A percentile compares a stretch with the other conserved stretches of the same genome.
These are phyloP conservation scores for Conus ventricosus DNA, from an alignment of 1,140 invertebrate genomes.

Conservation along the genomic window DNA sequence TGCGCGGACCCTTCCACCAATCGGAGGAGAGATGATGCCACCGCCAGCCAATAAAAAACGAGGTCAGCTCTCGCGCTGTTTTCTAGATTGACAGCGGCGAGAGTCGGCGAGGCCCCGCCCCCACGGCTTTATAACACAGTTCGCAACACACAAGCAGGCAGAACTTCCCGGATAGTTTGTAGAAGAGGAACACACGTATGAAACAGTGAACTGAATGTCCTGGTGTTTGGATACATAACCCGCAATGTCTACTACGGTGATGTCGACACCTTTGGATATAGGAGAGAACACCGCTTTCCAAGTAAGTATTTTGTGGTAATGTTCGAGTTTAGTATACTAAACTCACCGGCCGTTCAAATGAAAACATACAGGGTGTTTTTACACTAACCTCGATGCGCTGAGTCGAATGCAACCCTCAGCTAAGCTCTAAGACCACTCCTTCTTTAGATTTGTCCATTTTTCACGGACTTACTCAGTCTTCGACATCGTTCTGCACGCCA, in stretches of 20 bases:
- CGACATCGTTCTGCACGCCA: too few species aligned
- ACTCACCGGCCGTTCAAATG: too few species aligned
- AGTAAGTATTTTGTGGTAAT: not conserved
- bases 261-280: constrained; percentile 19
- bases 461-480: too few species aligned
- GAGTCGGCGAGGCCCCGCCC: constrained; percentile 19
- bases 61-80: constrained; percentile 14
- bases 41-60: constrained; percentile 4
- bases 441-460: too few species aligned
- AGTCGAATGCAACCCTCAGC: too few species aligned
- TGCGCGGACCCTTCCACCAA: not conserved
- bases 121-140: constrained; percentile 7
- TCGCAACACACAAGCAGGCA: not conserved
- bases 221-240: not conserved
- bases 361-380: too few species aligned
- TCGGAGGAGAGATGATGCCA: constrained; percentile 23
- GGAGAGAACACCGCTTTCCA: not conserved
- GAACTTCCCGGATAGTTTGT: not conserved
- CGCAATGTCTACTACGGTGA: not conserved
- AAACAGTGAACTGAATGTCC: not conserved
- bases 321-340: too few species aligned
- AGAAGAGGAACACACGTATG: not conserved
- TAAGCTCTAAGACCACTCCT: too few species aligned
- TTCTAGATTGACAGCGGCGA: not conserved
- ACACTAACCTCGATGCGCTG: too few species aligned